A percentile compares a stretch with the other conserved stretches of the same genome.
These are phyloP conservation scores for Poicephalus meyeri DNA, from an alignment of 2,113 vertebrate species.

Conservation along the genomic window DNA sequence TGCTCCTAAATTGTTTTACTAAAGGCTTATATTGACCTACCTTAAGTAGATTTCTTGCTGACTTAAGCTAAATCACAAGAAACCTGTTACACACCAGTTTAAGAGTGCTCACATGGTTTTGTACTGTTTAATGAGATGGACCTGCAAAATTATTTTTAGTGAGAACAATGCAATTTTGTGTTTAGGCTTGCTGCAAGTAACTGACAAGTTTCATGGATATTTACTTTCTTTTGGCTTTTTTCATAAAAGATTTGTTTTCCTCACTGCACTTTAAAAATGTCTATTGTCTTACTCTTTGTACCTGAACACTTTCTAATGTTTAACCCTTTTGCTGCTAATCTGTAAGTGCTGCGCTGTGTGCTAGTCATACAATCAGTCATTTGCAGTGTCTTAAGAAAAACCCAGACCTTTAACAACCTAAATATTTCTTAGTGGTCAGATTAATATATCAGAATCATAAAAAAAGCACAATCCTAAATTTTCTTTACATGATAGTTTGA, in stretches of 20 bases:
- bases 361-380: neutral
- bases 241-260: neutral
- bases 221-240: neutral
- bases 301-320: neutral
- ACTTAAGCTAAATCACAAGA: slow-evolving; percentile 1
- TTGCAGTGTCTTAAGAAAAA: neutral
- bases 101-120: neutral
- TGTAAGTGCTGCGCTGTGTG: neutral
- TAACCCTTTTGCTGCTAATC: neutral
- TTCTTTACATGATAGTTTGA: neutral
- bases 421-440: neutral
- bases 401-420: neutral
- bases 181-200: neutral
- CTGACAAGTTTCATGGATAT: neutral
- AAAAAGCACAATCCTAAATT: neutral
- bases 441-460: neutral
- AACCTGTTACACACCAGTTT: neutral
- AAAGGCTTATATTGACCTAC: slow-evolving; percentile 27
- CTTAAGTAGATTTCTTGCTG: neutral
- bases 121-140: neutral
- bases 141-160: neutral
- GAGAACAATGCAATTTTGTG: neutral
- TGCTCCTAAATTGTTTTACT: neutral
- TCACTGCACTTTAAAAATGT: neutral
- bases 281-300: neutral